Evolutionary conservation across 2,888 invertebrate species (phyloP), one percentile per base, ranked within the genome.

Genomic region (Serripes groenlandicus): DNA sequence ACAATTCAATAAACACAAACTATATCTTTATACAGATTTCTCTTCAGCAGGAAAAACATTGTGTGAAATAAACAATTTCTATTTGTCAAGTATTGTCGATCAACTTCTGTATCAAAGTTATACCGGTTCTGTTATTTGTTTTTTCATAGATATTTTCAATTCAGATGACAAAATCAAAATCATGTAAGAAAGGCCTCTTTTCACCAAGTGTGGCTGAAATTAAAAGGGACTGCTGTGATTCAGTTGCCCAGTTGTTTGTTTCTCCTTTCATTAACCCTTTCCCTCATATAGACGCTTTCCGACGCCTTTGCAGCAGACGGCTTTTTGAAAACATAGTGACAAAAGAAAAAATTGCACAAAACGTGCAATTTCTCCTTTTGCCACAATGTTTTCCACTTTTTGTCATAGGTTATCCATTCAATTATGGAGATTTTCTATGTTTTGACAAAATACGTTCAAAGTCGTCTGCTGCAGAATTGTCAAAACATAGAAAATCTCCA

Each of bases 371-470:
- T 56, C 56, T 56, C 56, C 56, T 56, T 56, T 56, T 56, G 11
- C 56, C 56, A 56, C 56, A 56, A n/a, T 56, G 56, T 56, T 56
- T 56, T 56, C 56, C n/a, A 56, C n/a, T 15, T 15, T 42, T 42
- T 15, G 9, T 56, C 5, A 56, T 9, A 56, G n/a, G 11, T 56
- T 56, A 15, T 7, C n/a, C n/a, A n/a, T n/a, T n/a, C n/a, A n/a
- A n/a, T n/a, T n/a, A n/a, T n/a, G n/a, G n/a, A n/a, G n/a, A n/a
- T n/a, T n/a, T n/a, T n/a, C n/a, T n/a, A n/a, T n/a, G n/a, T n/a
- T n/a, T n/a, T n/a, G n/a, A n/a, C n/a, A n/a, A n/a, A n/a, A n/a
- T n/a, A n/a, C n/a, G n/a, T n/a, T n/a, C n/a, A n/a, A n/a, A n/a
- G n/a, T n/a, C n/a, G n/a, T n/a, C n/a, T n/a, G n/a, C n/a, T n/a